phyloP scores from a whole-genome alignment of 2,888 invertebrate species.

The Octodonta nipae region DNA sequence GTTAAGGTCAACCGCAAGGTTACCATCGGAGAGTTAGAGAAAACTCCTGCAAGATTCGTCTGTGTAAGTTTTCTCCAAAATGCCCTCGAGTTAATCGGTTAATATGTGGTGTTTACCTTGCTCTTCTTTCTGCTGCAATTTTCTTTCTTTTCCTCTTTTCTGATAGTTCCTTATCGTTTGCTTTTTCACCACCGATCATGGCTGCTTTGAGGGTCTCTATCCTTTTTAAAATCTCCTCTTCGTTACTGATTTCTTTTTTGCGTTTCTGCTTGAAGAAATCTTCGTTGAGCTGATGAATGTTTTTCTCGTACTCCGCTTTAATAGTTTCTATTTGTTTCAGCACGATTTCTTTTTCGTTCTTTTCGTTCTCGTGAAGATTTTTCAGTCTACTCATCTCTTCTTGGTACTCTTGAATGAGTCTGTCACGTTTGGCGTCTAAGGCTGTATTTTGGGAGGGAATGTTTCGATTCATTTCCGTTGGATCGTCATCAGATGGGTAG shows the following conservation, averaged over 20 bases:
- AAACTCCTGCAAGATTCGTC: no score
- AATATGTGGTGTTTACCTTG: slow-evolving; percentile 30
- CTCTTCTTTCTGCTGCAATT: slow-evolving; percentile 52
- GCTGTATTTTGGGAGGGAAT: slow-evolving; percentile 13
- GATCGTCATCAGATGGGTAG: slow-evolving; percentile 11
- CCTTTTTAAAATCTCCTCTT: slow-evolving; percentile 33
- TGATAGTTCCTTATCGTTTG: slow-evolving; percentile 55
- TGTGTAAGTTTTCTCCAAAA: no score
- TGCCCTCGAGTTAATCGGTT: no score
- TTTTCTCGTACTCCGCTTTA: slow-evolving; percentile 44
- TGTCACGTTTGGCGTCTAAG: slow-evolving; percentile 28
- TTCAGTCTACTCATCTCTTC: slow-evolving; percentile 38
- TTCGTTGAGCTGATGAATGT: slow-evolving; percentile 44
- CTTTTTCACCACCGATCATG: slow-evolving; percentile 69
- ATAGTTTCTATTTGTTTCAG: slow-evolving; percentile 38
- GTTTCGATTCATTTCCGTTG: slow-evolving; percentile 18
- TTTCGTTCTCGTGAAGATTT: slow-evolving; percentile 32
- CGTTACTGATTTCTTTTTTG: slow-evolving; percentile 34
- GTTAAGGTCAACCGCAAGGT: no score
- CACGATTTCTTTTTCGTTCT: slow-evolving; percentile 32
- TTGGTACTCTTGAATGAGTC: slow-evolving; percentile 40
- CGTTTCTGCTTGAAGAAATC: slow-evolving; percentile 45
- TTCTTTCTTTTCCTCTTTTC: slow-evolving; percentile 55
- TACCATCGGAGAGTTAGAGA: no score
- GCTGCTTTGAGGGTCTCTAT: slow-evolving; percentile 50